Evolutionary conservation across 2,888 invertebrate species (phyloP).

Genomic region (Ectemnius lituratus): DNA sequence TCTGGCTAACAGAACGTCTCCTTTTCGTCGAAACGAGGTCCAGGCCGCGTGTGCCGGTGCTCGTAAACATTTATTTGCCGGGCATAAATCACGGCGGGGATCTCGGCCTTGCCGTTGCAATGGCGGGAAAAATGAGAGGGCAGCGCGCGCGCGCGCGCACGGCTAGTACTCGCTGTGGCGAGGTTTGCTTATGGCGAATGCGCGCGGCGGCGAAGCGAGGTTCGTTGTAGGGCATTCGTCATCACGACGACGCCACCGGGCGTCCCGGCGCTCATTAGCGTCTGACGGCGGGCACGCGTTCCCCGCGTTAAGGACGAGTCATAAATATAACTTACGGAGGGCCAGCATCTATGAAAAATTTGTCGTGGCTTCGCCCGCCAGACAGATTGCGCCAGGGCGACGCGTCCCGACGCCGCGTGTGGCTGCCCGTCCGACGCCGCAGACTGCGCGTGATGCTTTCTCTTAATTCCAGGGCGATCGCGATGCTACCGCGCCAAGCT

Average conservation of each 20-base stretch:
- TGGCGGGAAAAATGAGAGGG: constrained; percentile 1
- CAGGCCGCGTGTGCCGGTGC: neutral
- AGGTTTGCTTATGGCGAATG: no score
- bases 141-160: neutral
- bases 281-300: constrained; percentile 65
- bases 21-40: no score
- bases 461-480: constrained; percentile 39
- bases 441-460: constrained; percentile 4
- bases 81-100: constrained; percentile 13
- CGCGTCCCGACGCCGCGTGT: constrained; percentile 33
- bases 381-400: constrained; percentile 46
- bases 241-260: constrained; percentile 46
- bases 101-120: neutral
- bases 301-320: constrained; percentile 57
- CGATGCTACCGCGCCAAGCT: constrained; percentile 8
- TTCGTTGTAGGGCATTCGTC: constrained; percentile 57
- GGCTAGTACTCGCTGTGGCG: neutral
- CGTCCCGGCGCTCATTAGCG: constrained; percentile 67
- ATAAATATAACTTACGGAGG: constrained; percentile 63
- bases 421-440: constrained; percentile 5
- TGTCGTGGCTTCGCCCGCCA: constrained; percentile 59
- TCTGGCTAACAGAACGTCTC: no score
- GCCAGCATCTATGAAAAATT: constrained; percentile 67
- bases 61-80: constrained; percentile 14
- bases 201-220: neutral